Evolutionary conservation across 2,113 vertebrate genomes (phyloP).

Genomic region (Meles meles): DNA sequence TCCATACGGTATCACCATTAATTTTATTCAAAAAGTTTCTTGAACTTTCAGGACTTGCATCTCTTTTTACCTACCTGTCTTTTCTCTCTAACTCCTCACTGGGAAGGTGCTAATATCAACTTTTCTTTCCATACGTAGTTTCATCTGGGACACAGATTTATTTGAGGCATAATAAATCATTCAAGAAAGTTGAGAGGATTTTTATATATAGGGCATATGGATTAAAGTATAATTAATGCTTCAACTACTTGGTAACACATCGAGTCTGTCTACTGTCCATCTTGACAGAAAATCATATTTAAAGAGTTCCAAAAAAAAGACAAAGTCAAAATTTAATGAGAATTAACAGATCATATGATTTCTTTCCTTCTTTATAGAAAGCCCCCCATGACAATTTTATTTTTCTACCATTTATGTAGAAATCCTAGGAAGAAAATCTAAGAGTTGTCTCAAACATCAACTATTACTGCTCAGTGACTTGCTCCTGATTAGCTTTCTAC

Average conservation of each 20-base stretch:
- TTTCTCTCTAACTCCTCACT: background rate
- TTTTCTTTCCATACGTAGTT: background rate
- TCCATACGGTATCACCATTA: background rate
- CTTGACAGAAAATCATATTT: slow-evolving; percentile 84
- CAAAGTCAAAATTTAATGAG: background rate
- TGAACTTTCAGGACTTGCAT: background rate
- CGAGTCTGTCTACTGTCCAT: slow-evolving; percentile 76
- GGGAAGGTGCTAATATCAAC: background rate
- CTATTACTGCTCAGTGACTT: background rate
- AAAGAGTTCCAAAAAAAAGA: slow-evolving; percentile 81
- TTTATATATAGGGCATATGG: background rate
- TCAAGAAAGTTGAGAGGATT: background rate
- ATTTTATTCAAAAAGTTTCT: background rate
- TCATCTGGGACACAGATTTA: background rate
- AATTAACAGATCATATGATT: background rate
- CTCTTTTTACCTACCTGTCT: background rate
- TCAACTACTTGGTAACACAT: slow-evolving; percentile 90
- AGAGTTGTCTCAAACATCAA: too few species aligned
- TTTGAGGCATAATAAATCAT: background rate
- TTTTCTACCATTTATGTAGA: background rate
- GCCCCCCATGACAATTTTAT: background rate
- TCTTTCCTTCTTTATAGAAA: background rate
- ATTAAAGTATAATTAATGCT: background rate
- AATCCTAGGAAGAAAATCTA: background rate
- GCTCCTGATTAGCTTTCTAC: background rate